These are phyloP conservation scores for Smutsia temminckii DNA, from an alignment of 2,797 vertebrate species.

Conservation along the genomic window DNA sequence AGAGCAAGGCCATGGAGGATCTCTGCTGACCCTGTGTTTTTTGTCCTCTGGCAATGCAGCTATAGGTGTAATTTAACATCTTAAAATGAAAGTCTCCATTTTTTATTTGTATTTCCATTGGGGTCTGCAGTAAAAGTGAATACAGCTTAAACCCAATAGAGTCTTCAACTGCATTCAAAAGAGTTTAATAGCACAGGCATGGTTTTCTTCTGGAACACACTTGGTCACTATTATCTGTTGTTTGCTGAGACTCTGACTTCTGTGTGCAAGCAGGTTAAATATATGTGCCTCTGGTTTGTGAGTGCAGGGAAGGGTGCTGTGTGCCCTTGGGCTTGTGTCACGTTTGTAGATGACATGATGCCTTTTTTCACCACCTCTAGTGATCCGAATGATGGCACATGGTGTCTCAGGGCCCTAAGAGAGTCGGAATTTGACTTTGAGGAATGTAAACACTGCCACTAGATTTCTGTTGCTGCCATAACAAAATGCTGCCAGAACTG, in stretches of 20 bases:
- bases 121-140: neutral
- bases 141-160: neutral
- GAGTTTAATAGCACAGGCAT: rapidly evolving
- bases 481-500: neutral
- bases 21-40: neutral
- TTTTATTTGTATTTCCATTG: neutral
- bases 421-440: neutral
- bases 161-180: too few relatives aligned
- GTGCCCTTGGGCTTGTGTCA: neutral
- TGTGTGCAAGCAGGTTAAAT: neutral
- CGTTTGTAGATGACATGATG: neutral
- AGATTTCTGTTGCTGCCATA: neutral
- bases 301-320: neutral
- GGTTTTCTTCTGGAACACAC: neutral
- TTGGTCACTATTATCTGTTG: neutral
- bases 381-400: neutral
- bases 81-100: neutral
- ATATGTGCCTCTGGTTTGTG: neutral
- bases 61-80: neutral
- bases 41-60: neutral
- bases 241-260: neutral
- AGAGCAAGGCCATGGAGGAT: neutral
- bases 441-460: neutral
- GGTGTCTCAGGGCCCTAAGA: neutral
- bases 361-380: neutral